phyloP scores from a whole-genome alignment of 1,140 invertebrate species.

The Orchestia grillus region DNA sequence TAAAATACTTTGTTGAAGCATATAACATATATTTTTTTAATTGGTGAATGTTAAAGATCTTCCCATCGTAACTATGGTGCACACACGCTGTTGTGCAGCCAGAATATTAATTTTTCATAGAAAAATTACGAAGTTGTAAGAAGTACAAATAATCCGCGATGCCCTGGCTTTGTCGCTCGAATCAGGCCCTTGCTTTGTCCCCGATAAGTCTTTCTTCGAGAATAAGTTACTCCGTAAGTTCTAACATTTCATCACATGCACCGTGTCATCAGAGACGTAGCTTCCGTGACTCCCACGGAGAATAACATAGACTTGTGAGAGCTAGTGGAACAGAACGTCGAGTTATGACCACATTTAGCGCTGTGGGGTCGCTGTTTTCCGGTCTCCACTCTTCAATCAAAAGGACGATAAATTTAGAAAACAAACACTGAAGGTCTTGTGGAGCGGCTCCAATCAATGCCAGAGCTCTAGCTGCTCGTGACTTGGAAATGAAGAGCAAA shows the following conservation, averaged over 20 bases:
- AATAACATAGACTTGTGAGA: background rate
- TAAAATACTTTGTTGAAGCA: no score
- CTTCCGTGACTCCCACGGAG: background rate
- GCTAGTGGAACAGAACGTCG: background rate
- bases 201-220: background rate
- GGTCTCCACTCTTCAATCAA: background rate
- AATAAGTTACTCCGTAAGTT: background rate
- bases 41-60: background rate
- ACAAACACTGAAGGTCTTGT: background rate
- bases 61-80: background rate
- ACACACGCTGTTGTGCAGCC: background rate
- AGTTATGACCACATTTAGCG: background rate
- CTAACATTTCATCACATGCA: background rate
- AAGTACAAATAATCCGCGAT: no score
- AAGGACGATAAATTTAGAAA: background rate
- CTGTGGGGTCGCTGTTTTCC: background rate
- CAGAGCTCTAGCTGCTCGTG: background rate
- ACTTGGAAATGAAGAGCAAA: constrained; percentile 1
- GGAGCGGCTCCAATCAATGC: background rate
- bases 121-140: background rate
- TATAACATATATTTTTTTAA: background rate
- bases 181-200: background rate
- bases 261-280: background rate
- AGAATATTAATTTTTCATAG: background rate
- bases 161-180: background rate